Base-by-base conservation (phyloP, 2,113 vertebrate species). In the Isichthys henryi region DNA sequence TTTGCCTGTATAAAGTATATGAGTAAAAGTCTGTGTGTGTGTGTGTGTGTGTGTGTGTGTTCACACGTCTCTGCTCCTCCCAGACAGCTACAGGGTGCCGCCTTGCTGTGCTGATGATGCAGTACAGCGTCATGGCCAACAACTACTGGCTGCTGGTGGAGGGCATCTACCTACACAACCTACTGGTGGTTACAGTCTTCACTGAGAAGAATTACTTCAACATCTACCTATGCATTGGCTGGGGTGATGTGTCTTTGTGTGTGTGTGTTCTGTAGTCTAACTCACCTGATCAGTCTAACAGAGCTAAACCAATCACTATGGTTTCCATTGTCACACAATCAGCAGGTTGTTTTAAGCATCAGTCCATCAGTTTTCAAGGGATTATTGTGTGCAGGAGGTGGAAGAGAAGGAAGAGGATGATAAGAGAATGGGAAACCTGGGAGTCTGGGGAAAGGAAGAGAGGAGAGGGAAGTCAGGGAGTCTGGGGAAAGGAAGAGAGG, bases 91-190 rank as follows among this genome's bases (percentile, higher is more conserved):
- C 95, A 31, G 96, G 97, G 91, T 99, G 98, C 84, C 97, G 98
- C 5, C 94, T 97, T 90, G 97, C 98, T 90, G 95, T 99, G 92
- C 96, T 98, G 93, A 97, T 99, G 96, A 99, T 99, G 98, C 98
- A 99, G 92, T 99, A 99, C 93, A 98, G 97, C 0, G 97, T 99
- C 91, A 97, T 97, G 48, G 98, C 98, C 89, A 99, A 99, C 92
- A 99, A 99, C 95, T 99, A 97, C 92, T 99, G 98, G 98, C 94
- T 99, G 89, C 95, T 99, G 95, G 98, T 99, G 93, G 98, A 99
- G 92, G 98, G 98, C 19, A 95, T 98, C 94, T 99, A 99, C 94
- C 95, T 99, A 43, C 97, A 99, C 95, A 97, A 96, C 0, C 96
- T 99, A 90, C 96, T 99, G 88, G 97, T 97, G 23, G 94, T 97